Evolutionary conservation across 2,888 invertebrate genomes (phyloP).

Genomic region (Ophion ventricosus): DNA sequence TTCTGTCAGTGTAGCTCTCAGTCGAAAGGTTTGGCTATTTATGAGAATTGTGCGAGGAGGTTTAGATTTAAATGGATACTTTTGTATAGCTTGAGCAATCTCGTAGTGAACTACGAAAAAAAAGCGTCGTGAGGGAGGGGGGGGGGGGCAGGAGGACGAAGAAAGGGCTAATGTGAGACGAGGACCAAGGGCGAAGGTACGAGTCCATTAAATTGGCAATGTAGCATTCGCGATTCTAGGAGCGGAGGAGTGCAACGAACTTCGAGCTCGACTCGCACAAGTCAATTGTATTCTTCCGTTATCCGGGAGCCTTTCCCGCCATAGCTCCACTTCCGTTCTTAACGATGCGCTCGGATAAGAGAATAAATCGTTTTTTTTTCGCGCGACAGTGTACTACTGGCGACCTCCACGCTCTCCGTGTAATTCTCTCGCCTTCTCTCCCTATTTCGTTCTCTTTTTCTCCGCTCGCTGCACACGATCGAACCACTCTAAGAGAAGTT

Average conservation of each 20-base stretch:
- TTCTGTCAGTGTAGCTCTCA: too few relatives aligned
- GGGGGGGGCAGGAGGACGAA: too few relatives aligned
- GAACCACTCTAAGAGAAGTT: constrained; percentile 44
- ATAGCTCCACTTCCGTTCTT: background rate
- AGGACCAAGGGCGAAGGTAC: background rate
- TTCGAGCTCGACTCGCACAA: background rate
- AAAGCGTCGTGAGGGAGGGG: too few relatives aligned
- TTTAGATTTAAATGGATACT: too few relatives aligned
- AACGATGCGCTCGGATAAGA: background rate
- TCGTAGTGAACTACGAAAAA: too few relatives aligned
- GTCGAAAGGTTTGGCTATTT: too few relatives aligned
- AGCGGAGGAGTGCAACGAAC: background rate
- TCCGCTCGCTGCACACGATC: background rate
- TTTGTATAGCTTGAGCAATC: too few relatives aligned
- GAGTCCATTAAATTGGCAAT: background rate
- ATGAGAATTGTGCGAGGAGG: too few relatives aligned
- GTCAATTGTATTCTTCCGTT: background rate
- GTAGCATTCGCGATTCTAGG: background rate
- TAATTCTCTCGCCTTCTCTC: background rate
- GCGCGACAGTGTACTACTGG: background rate
- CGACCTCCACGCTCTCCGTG: background rate
- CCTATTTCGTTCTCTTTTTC: background rate
- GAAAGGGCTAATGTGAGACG: background rate
- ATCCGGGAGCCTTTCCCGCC: constrained; percentile 4
- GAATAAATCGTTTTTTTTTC: constrained; percentile 32